Conservation (phyloP, 2,113 vertebrate genomes). For the Indri indri region DNA sequence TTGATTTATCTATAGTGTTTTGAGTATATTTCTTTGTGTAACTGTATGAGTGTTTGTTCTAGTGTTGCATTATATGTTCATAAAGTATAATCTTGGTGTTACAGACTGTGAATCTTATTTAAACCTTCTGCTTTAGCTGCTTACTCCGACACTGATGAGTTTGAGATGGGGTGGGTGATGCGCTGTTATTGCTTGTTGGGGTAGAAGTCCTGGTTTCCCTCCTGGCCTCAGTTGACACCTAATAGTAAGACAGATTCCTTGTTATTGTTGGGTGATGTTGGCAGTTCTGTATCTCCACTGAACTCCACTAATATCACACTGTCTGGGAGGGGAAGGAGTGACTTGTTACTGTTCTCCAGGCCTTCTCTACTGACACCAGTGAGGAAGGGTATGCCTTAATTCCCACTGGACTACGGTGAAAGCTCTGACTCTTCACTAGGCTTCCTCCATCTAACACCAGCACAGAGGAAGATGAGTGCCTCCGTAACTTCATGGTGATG, state of each 20-base stretch:
- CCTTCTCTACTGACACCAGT: neutral
- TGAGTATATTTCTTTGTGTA: neutral
- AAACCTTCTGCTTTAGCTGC: neutral
- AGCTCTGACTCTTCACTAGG: neutral
- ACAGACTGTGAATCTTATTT: neutral
- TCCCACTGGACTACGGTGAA: neutral
- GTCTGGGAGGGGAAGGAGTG: neutral
- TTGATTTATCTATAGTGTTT: neutral
- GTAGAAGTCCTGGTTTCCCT: neutral
- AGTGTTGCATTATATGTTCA: neutral
- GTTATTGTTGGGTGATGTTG: neutral
- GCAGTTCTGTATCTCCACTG: neutral
- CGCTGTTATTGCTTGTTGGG: neutral
- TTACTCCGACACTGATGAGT: neutral
- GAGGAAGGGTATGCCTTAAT: neutral
- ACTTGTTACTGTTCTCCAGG: neutral
- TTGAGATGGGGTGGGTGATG: neutral
- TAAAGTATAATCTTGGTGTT: neutral
- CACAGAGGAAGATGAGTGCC: neutral
- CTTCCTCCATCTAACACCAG: neutral
- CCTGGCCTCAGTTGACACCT: neutral
- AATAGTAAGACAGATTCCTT: neutral
- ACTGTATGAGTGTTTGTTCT: neutral
- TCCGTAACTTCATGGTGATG: neutral
- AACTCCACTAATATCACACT: neutral